Percentiles rank a stretch among this genome's conserved stretches.
These are phyloP conservation scores for Pseudanteris insignis DNA, from an alignment of 2,888 invertebrate genomes.

Conservation along the genomic window DNA sequence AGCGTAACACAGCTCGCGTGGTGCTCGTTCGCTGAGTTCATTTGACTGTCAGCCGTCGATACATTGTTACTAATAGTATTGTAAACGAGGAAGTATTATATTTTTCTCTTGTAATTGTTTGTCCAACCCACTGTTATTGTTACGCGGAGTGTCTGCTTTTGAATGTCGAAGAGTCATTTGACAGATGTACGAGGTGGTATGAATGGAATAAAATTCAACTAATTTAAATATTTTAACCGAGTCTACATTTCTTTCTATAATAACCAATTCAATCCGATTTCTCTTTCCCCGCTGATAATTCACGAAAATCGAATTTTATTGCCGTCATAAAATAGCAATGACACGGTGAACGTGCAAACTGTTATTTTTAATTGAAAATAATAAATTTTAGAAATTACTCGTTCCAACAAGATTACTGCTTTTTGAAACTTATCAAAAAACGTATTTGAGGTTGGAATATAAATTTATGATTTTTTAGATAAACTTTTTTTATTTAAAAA, in stretches of 20 bases:
- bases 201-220: conserved; percentile 21
- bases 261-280: neutral
- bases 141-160: conserved; percentile 9
- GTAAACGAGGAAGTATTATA: conserved; percentile 37
- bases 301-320: too few relatives aligned
- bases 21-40: conserved; percentile 5
- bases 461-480: too few relatives aligned
- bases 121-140: conserved; percentile 8
- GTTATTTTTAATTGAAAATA: too few relatives aligned
- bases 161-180: conserved; percentile 11
- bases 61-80: conserved; percentile 36
- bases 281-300: too few relatives aligned
- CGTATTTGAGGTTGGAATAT: too few relatives aligned
- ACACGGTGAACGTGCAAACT: too few relatives aligned
- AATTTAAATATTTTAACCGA: conserved; percentile 17
- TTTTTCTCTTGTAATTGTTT: conserved; percentile 30
- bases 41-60: conserved; percentile 19
- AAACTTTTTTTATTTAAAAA: too few relatives aligned
- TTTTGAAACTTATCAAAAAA: too few relatives aligned
- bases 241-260: too few relatives aligned
- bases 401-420: too few relatives aligned
- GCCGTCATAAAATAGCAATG: too few relatives aligned
- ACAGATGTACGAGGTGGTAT: conserved; percentile 8
- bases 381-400: too few relatives aligned
- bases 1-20: neutral